Evolutionary conservation across 2,113 vertebrate species (phyloP), one percentile per base, ranked within the genome.

Genomic region (Centropus unirufus): DNA sequence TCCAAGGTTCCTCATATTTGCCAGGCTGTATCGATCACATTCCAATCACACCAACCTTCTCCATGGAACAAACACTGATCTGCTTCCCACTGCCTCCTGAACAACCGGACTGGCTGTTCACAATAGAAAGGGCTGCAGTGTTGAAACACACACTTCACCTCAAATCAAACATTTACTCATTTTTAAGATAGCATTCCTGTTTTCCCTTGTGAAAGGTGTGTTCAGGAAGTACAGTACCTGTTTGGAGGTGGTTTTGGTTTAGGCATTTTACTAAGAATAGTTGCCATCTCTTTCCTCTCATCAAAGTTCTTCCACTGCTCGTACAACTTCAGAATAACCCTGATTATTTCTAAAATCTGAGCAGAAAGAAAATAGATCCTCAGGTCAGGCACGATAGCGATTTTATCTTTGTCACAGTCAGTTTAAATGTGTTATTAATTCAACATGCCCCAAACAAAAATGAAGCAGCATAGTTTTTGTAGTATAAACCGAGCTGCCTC

Each of bases 251-350:
- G 99, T 98, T 99, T 99, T 94, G 99, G 99, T 97, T 99, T 99
- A 46, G 99, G 99, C 99, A 99, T 99, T 98, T 99, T 99, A 98
- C 98, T 99, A 83, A 99, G 98, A 95, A 99, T 99, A 81, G 98
- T 98, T 81, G 99, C 99, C 97, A 99, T 99, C 98, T 99, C 99
- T 94, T 99, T 99, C 54, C 99, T 97, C 96, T 99, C 99, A 94
- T 99, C 99, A 94, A 99, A 99, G 97, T 99, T 99, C 97, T 99
- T 99, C 99, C 99, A 99, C 97, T 99, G 99, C 95, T 99, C 99
- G 74, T 99, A 99, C 12, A 99, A 98, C 97, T 99, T 99, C 96
- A 99, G 98, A 97, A 99, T 99, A 96, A 99, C 99, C 91, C 99
- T 98, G 96, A 99, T 99, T 94, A 99, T 99, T 98, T 99, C 99